Evolutionary conservation across 2,888 invertebrate genomes (phyloP).

Genomic region (Homarus gammarus): DNA sequence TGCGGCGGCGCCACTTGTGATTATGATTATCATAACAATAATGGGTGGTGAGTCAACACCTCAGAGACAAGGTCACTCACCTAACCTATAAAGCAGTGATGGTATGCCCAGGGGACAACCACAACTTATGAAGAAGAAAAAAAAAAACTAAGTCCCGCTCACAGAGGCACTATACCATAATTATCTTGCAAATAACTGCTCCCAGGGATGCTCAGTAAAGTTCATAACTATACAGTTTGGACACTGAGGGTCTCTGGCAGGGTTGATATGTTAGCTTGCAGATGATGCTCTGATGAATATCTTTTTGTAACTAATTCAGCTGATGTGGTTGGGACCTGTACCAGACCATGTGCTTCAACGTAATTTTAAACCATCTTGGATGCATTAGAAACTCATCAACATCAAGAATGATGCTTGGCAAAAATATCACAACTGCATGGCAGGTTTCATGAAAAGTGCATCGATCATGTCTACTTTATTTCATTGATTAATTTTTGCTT

Average conservation of each 20-base stretch:
- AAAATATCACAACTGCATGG: conserved; percentile 64
- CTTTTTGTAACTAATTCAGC: background rate
- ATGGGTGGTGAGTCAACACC: conserved; percentile 66
- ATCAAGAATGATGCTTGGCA: conserved; percentile 56
- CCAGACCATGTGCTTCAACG: conserved; percentile 34
- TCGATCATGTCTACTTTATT: conserved; percentile 56
- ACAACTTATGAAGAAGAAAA: background rate
- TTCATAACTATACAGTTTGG: background rate
- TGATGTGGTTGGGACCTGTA: conserved; percentile 43
- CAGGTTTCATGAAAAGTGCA: conserved; percentile 65
- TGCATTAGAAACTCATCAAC: conserved; percentile 57
- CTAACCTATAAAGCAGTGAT: conserved; percentile 47
- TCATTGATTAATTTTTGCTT: conserved; percentile 54
- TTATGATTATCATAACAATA: conserved; percentile 27
- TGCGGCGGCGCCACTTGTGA: conserved; percentile 26
- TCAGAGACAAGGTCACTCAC: conserved; percentile 65
- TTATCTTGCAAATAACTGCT: background rate
- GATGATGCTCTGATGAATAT: background rate
- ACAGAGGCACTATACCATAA: conserved; percentile 37
- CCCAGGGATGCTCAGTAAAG: background rate
- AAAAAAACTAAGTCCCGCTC: conserved; percentile 1
- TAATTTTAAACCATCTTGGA: conserved; percentile 47
- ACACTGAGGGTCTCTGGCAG: background rate
- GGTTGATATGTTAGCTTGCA: background rate
- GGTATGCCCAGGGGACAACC: conserved; percentile 10